Conservation (phyloP, 2,797 vertebrate species). For the Tenualosa thibaudeaui region DNA sequence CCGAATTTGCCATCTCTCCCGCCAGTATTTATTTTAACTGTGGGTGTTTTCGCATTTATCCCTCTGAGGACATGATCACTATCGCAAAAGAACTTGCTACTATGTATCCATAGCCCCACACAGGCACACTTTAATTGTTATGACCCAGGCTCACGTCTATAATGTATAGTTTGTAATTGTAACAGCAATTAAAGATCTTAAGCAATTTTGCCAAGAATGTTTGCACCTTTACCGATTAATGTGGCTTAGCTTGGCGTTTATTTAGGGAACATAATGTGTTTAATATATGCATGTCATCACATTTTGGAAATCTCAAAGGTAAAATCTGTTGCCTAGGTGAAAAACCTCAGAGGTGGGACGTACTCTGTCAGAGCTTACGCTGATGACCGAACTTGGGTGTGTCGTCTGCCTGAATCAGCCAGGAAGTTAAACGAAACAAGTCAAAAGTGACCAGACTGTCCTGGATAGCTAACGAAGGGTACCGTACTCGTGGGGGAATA, state of each 20-base stretch:
- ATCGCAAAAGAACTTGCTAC: neutral
- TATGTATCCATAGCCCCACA: neutral
- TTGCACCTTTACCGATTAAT: neutral
- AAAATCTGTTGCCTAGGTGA: no score
- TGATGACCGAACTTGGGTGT: conserved; percentile 23
- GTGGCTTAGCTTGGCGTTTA: neutral
- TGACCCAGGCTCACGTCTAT: neutral
- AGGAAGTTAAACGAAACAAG: conserved; percentile 27
- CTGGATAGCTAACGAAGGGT: neutral
- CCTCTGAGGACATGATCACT: conserved; percentile 14
- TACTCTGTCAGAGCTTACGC: neutral
- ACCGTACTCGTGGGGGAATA: neutral
- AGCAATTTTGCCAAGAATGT: neutral
- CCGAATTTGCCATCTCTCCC: neutral
- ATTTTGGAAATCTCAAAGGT: no score
- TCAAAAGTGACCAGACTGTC: conserved; percentile 20
- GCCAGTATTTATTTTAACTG: conserved; percentile 9
- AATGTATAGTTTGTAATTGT: neutral
- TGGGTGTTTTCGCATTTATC: conserved; percentile 19
- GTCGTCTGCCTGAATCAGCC: conserved; percentile 4
- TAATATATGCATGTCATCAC: no score
- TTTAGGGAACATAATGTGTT: neutral
- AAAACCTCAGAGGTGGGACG: neutral
- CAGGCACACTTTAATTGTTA: neutral
- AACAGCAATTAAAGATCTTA: neutral